Evolutionary conservation across 1,140 invertebrate genomes (phyloP), one percentile per base, ranked within the genome.

Genomic region (Caenorhabditis inopinata): DNA sequence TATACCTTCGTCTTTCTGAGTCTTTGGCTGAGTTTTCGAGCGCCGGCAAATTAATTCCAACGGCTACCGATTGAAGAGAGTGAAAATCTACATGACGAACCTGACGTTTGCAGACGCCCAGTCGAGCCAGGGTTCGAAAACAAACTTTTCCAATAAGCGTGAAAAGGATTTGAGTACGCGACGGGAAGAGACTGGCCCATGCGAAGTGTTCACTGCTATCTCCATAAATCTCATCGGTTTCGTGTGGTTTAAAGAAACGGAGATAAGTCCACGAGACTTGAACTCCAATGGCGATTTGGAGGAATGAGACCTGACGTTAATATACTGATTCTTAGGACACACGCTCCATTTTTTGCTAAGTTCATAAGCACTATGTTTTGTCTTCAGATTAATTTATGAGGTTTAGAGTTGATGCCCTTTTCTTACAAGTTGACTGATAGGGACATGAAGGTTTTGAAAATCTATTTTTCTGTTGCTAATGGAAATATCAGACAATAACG

Each of bases 231-330:
- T 82, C 83, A 16, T 82, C 82, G 21, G 82, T 82, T 46, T 81
- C 76, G 18, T 84, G 83, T 1, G 74, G 42, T 77, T 87, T 83
- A 58, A 83, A 82, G 62, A 88, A 87, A n/a, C 86, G 85, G 27
- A 87, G 83, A 81, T 87, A 87, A 3, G 84, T 84, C 86, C 86
- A 87, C 5, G 77, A 74, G 18, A 87, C 80, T 82, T 88, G 87
- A 29, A 84, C 42, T 16, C 80, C 85, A 29, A 88, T 47, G 14
- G 53, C 18, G 9, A 82, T 79, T 68, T 84, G 81, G 11, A 85
- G 45, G 14, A 81, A 47, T 9, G 51, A 51, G 5, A 68, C 53
- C 78, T 79, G 46, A 25, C n/a, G n/a, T n/a, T n/a, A n/a, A n/a
- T n/a, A n/a, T n/a, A n/a, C n/a, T n/a, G n/a, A n/a, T n/a, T n/a